A percentile compares a stretch with the other conserved stretches of the same genome.
Conservation (phyloP, 2,888 invertebrate genomes). For the Acronicta aceris region DNA sequence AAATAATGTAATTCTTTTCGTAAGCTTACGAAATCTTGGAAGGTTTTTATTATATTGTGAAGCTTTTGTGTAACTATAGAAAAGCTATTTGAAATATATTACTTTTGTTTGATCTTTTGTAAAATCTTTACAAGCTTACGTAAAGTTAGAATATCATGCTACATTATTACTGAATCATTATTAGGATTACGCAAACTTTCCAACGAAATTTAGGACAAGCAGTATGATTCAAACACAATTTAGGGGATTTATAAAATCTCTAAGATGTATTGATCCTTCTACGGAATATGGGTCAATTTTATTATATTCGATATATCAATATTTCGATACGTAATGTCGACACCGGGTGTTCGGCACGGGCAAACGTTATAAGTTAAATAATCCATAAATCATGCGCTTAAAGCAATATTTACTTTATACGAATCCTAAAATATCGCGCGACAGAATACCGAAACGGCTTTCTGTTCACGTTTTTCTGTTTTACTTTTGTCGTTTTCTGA, state of each 20-base stretch:
- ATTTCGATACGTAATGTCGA: slow-evolving; percentile 54
- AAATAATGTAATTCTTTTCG: slow-evolving; percentile 6
- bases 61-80: slow-evolving; percentile 6
- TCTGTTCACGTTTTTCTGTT: slow-evolving; percentile 55
- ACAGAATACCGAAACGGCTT: slow-evolving; percentile 58
- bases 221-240: slow-evolving; percentile 9
- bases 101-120: slow-evolving; percentile 31
- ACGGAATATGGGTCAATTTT: slow-evolving; percentile 39
- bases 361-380: slow-evolving; percentile 75
- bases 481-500: slow-evolving; percentile 54
- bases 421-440: slow-evolving; percentile 73
- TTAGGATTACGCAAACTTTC: neutral
- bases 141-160: slow-evolving; percentile 20
- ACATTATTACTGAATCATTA: slow-evolving; percentile 10
- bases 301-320: slow-evolving; percentile 34
- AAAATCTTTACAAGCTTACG: slow-evolving; percentile 15
- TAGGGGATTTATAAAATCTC: slow-evolving; percentile 14
- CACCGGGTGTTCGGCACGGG: slow-evolving; percentile 58
- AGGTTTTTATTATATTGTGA: slow-evolving; percentile 19
- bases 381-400: slow-evolving; percentile 77
- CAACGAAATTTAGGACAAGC: slow-evolving; percentile 5
- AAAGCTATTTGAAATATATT: slow-evolving; percentile 16
- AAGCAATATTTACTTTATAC: slow-evolving; percentile 77
- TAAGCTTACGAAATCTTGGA: slow-evolving; percentile 21
- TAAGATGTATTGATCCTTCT: slow-evolving; percentile 18